A percentile compares a stretch with the other conserved stretches of the same genome.
phyloP scores from a whole-genome alignment of 1,140 invertebrate genomes.

The Calliphora vicina region DNA sequence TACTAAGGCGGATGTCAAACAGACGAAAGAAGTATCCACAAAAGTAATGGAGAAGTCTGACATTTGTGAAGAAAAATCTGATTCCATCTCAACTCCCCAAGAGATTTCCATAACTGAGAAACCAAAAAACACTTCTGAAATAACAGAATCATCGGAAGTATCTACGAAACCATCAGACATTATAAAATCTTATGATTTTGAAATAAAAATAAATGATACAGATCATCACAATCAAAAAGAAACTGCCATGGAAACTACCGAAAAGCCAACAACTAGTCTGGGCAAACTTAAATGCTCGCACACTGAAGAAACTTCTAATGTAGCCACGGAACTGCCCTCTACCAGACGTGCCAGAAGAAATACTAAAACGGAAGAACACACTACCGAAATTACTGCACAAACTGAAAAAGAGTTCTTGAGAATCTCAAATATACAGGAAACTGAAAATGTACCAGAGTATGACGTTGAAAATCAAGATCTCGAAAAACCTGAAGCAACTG shows the following conservation, averaged over 20 bases:
- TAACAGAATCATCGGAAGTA: background rate
- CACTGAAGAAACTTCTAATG: background rate
- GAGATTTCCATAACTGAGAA: too few relatives aligned
- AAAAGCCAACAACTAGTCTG: background rate
- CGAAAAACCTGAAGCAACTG: background rate
- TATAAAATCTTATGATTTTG: slow-evolving; percentile 20
- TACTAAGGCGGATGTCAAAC: too few relatives aligned
- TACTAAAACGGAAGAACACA: background rate
- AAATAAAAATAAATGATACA: slow-evolving; percentile 10
- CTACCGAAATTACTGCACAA: background rate
- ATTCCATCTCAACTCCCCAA: too few relatives aligned
- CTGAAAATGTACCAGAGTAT: too few relatives aligned
- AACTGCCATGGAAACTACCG: background rate
- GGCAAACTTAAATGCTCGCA: background rate
- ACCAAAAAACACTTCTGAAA: background rate
- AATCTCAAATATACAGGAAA: too few relatives aligned
- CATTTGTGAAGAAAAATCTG: background rate
- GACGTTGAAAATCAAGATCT: background rate
- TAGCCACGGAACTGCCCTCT: background rate
- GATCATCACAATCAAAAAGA: background rate
- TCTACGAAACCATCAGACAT: background rate
- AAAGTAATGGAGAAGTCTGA: background rate
- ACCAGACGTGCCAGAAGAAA: background rate
- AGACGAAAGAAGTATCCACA: background rate
- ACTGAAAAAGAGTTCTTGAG: background rate